phyloP scores from a whole-genome alignment of 1,140 invertebrate species.

The Ooceraea biroi region DNA sequence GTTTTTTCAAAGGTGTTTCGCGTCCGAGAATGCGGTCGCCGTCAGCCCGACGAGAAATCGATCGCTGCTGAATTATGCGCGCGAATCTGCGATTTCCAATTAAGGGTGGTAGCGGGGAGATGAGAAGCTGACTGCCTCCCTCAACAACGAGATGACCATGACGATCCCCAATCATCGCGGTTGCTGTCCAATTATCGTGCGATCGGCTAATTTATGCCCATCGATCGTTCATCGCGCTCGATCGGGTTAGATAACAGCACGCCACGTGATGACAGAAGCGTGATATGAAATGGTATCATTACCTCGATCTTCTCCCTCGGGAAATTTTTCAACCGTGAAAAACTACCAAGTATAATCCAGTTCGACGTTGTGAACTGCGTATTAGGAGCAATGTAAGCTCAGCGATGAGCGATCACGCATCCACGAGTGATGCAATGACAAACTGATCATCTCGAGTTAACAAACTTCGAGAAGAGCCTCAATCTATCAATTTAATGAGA shows the following conservation, averaged over 20 bases:
- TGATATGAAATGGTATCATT: neutral
- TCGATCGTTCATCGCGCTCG: constrained; percentile 5
- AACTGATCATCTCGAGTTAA: no score
- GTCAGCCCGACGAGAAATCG: neutral
- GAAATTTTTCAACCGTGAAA: neutral
- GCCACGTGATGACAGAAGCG: neutral
- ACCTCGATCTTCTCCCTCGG: neutral
- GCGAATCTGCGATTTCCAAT: constrained; percentile 38
- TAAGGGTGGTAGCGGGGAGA: neutral
- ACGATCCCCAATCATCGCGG: constrained; percentile 30
- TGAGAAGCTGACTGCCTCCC: neutral
- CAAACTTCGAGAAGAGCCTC: no score
- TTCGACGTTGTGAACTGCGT: no score
- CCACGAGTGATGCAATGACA: no score
- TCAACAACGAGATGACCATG: neutral
- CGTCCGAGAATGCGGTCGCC: neutral
- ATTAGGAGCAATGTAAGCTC: neutral
- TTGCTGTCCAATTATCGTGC: neutral
- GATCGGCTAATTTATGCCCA: constrained; percentile 44
- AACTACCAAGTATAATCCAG: neutral
- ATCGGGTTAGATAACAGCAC: constrained; percentile 1
- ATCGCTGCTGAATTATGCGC: constrained; percentile 21
- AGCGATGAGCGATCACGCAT: neutral
- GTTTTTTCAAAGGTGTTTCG: neutral
- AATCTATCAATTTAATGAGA: no score